Evolutionary conservation across 2,797 vertebrate species (phyloP).

Genomic region (Notoglanidium macrostoma): DNA sequence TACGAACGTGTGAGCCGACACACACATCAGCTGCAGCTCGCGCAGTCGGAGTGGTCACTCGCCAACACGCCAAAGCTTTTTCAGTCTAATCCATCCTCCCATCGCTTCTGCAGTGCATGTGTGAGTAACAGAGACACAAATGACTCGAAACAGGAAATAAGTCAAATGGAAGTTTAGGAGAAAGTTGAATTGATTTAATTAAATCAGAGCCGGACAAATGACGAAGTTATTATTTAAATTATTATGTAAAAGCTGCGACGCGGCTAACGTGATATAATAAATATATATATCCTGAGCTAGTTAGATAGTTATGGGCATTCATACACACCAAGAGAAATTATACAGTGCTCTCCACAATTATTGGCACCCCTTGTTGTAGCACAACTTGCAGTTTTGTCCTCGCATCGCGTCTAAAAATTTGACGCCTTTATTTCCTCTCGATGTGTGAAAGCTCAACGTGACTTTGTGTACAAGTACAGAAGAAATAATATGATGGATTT

Average conservation of each 20-base stretch:
- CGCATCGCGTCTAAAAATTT: neutral
- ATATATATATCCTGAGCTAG: neutral
- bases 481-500: neutral
- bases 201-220: neutral
- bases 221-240: neutral
- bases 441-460: neutral
- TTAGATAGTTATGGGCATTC: neutral
- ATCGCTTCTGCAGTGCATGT: neutral
- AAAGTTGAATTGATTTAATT: neutral
- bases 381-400: neutral
- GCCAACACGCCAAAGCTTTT: neutral
- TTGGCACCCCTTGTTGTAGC: too few relatives aligned
- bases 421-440: neutral
- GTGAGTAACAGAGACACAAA: neutral
- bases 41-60: neutral
- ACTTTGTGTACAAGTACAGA: neutral
- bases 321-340: neutral
- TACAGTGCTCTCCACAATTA: too few relatives aligned
- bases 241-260: neutral
- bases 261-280: neutral
- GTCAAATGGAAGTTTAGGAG: neutral
- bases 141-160: neutral
- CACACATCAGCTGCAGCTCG: neutral
- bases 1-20: neutral
- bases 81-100: neutral